These are phyloP conservation scores for Typhlichthys subterraneus DNA, from an alignment of 2,797 vertebrate genomes.

Conservation along the genomic window DNA sequence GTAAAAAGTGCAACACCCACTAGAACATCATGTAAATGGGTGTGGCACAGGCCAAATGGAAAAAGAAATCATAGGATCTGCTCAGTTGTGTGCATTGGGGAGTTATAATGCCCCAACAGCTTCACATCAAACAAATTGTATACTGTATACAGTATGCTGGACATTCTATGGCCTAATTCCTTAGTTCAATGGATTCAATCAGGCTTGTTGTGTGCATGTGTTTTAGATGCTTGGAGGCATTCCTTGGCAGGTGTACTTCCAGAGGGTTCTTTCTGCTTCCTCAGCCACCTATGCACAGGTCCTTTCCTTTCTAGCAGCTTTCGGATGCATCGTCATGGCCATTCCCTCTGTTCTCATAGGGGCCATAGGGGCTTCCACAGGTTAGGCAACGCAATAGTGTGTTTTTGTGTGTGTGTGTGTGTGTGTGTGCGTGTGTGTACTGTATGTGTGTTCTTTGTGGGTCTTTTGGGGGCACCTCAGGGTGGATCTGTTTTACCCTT, in stretches of 20 bases:
- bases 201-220: constrained; percentile 8
- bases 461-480: constrained; percentile 23
- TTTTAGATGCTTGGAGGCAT: constrained; percentile 93
- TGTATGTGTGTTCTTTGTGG: constrained; percentile 5
- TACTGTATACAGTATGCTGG: not conserved
- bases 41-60: too few relatives aligned
- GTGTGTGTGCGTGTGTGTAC: constrained; percentile 29
- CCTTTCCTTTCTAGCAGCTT: constrained; percentile 93
- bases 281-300: constrained; percentile 96
- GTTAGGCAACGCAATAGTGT: constrained; percentile 66
- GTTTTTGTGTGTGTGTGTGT: not conserved
- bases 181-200: too few relatives aligned
- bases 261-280: constrained; percentile 94
- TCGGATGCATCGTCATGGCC: constrained; percentile 96
- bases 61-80: too few relatives aligned
- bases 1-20: not conserved
- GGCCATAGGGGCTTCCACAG: constrained; percentile 95
- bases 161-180: not conserved
- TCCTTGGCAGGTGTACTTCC: constrained; percentile 98
- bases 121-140: too few relatives aligned
- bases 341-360: constrained; percentile 92
- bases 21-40: too few relatives aligned
- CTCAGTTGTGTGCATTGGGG: too few relatives aligned
- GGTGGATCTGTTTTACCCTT: constrained; percentile 59
- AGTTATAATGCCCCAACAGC: too few relatives aligned